Evolutionary conservation across 2,888 invertebrate species (phyloP).

Genomic region (Idaea straminata): DNA sequence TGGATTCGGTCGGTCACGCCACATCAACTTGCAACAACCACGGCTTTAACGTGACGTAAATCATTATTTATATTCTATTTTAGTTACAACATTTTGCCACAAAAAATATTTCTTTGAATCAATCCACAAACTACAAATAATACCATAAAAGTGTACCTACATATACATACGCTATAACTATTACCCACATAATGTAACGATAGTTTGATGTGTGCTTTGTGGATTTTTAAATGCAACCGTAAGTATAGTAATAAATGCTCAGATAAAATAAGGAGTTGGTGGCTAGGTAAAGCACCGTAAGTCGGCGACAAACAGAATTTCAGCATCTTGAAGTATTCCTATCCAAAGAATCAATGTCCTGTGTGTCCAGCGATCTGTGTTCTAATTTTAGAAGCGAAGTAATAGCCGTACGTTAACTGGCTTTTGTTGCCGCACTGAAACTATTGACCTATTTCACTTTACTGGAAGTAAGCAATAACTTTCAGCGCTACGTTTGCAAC

Average conservation of each 20-base stretch:
- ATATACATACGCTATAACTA: background rate
- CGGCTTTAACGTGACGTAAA: slow-evolving; percentile 23
- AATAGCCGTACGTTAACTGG: slow-evolving; percentile 66
- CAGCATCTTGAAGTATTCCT: slow-evolving; percentile 11
- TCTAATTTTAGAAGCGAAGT: slow-evolving; percentile 61
- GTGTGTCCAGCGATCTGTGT: slow-evolving; percentile 46
- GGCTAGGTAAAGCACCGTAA: background rate
- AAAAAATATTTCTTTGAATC: background rate
- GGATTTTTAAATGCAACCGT: background rate
- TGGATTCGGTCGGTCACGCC: slow-evolving; percentile 28
- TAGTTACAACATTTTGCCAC: slow-evolving; percentile 5
- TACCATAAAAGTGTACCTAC: background rate
- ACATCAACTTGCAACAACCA: slow-evolving; percentile 19
- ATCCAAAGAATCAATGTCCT: slow-evolving; percentile 19
- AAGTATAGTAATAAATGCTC: too few species aligned
- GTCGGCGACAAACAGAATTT: background rate
- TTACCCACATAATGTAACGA: background rate
- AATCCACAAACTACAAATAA: background rate
- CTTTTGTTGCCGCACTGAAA: slow-evolving; percentile 78
- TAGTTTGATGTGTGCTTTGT: background rate
- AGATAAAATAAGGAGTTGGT: background rate
- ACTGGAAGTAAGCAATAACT: slow-evolving; percentile 79
- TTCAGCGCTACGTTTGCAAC: slow-evolving; percentile 70
- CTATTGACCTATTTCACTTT: slow-evolving; percentile 79
- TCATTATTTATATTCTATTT: slow-evolving; percentile 13